phyloP scores from a whole-genome alignment of 2,113 vertebrate species.

The Rhea pennata region DNA sequence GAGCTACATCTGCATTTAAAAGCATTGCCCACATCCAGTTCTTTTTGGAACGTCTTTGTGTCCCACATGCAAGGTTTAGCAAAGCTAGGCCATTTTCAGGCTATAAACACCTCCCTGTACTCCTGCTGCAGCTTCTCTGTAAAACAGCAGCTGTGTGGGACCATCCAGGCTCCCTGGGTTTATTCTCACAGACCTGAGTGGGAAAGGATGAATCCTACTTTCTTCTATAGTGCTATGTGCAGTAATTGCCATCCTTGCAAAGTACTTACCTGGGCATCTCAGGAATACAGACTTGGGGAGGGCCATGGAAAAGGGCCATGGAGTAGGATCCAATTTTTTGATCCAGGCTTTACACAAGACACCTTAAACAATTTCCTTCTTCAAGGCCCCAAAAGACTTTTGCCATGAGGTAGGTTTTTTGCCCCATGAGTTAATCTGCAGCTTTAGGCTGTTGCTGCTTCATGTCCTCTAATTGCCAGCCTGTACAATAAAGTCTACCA shows the following conservation, averaged over 20 bases:
- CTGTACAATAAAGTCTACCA: fast-evolving
- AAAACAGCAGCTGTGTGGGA: not conserved
- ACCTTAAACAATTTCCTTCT: not conserved
- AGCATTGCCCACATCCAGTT: not conserved
- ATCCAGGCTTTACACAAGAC: not conserved
- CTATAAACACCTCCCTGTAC: not conserved
- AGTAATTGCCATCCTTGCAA: not conserved
- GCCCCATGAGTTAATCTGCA: not conserved
- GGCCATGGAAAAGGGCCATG: not conserved
- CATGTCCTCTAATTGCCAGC: not conserved
- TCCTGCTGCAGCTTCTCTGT: not conserved
- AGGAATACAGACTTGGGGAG: not conserved
- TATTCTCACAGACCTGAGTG: not conserved
- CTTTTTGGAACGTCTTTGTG: not conserved
- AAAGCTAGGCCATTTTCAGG: not conserved
- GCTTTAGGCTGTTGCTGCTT: not conserved
- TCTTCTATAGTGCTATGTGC: not conserved
- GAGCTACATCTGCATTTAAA: not conserved
- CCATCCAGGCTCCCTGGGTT: not conserved
- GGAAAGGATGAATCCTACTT: not conserved
- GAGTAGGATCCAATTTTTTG: not conserved
- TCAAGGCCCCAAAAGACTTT: not conserved
- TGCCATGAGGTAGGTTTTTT: not conserved
- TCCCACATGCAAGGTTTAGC: not conserved
- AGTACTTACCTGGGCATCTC: not conserved